Evolutionary conservation across 2,797 vertebrate species (phyloP).

Genomic region (Microhierax caerulescens): DNA sequence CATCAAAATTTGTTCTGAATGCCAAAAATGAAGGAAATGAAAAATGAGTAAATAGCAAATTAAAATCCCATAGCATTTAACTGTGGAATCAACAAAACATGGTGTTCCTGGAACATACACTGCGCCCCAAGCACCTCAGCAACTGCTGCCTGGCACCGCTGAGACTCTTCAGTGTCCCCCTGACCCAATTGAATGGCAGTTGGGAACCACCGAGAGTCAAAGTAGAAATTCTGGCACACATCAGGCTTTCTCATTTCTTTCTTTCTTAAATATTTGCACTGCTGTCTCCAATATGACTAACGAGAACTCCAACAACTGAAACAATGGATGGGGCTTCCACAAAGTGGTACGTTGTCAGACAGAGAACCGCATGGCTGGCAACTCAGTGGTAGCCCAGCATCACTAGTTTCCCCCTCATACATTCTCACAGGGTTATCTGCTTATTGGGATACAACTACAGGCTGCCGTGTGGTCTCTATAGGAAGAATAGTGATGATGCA

Average conservation of each 20-base stretch:
- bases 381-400: not conserved
- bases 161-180: not conserved
- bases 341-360: not conserved
- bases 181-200: accelerated
- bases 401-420: not conserved
- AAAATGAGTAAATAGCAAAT: slow-evolving; percentile 8
- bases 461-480: not conserved
- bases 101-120: not conserved
- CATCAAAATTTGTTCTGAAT: not conserved
- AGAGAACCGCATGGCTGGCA: not conserved
- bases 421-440: not conserved
- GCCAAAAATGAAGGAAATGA: slow-evolving; percentile 20
- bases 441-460: not conserved
- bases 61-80: slow-evolving; percentile 10
- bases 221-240: not conserved
- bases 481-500: not conserved
- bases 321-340: not conserved
- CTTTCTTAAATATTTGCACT: not conserved
- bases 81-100: not conserved
- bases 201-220: accelerated
- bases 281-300: not conserved
- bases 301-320: not conserved
- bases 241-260: not conserved
- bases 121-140: not conserved
- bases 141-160: not conserved